Evolutionary conservation across 92 coral and sea anemone species (phyloP).

Genomic region (Pocillopora grandis): DNA sequence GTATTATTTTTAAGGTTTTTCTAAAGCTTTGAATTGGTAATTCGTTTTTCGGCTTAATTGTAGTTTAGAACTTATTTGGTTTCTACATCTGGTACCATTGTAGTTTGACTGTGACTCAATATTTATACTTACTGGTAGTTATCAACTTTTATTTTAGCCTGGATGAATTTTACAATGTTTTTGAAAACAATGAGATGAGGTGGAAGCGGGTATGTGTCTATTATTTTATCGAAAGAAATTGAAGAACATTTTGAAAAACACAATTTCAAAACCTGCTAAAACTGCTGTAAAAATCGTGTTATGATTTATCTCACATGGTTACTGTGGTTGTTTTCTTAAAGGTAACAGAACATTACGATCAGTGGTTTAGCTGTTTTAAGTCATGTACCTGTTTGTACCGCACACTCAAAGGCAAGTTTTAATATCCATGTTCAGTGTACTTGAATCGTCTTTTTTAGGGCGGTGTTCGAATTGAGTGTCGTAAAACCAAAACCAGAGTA

Average conservation of each 20-base stretch:
- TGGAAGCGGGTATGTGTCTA: constrained; percentile 79
- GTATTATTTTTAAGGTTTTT: no score
- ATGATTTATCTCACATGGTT: neutral
- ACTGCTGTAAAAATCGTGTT: neutral
- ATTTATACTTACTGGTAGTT: neutral
- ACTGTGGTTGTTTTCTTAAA: constrained; percentile 5
- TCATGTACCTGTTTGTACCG: constrained; percentile 54
- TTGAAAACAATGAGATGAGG: constrained; percentile 74
- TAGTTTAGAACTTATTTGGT: no score
- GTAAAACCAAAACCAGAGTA: no score
- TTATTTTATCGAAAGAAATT: neutral
- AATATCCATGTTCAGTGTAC: no score
- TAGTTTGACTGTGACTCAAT: no score
- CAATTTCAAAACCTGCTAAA: no score
- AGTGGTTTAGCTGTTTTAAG: constrained; percentile 65
- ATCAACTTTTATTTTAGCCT: constrained; percentile 44
- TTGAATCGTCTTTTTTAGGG: no score
- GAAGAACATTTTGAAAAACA: neutral
- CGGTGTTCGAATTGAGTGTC: no score
- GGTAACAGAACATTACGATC: constrained; percentile 65
- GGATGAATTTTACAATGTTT: constrained; percentile 73
- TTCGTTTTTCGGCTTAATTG: no score
- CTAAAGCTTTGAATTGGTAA: no score
- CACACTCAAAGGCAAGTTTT: constrained; percentile 57
- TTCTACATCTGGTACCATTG: no score